These are phyloP conservation scores for Drosophila gunungcola DNA, from an alignment of 1,140 invertebrate species.

Conservation along the genomic window DNA sequence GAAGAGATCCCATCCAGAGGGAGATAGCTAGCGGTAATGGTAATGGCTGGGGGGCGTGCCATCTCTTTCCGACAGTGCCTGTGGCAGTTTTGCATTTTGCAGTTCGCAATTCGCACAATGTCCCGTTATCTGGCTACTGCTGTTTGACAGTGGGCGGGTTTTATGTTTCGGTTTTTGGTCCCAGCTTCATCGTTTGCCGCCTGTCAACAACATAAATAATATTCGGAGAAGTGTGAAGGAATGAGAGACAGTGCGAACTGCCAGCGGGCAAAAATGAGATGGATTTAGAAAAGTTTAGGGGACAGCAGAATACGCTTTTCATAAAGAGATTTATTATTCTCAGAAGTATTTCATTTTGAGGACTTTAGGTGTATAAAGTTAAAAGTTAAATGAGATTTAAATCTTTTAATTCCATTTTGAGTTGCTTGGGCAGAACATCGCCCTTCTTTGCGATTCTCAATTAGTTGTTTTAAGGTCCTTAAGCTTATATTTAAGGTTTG, in stretches of 20 bases:
- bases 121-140: constrained; percentile 62
- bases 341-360: background rate
- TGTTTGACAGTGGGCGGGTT: constrained; percentile 66
- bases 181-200: constrained; percentile 41
- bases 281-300: background rate
- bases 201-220: constrained; percentile 80
- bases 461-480: too few species aligned
- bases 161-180: constrained; percentile 73
- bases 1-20: constrained; percentile 3
- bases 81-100: constrained; percentile 56
- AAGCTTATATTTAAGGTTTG: too few species aligned
- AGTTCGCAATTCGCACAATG: constrained; percentile 63
- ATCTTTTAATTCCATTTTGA: too few species aligned
- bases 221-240: constrained; percentile 68
- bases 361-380: too few species aligned
- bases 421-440: background rate
- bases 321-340: background rate
- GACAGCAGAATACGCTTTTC: constrained; percentile 9
- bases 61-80: constrained; percentile 21
- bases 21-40: background rate
- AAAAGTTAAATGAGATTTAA: too few species aligned
- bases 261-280: constrained; percentile 28
- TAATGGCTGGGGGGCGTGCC: constrained; percentile 5
- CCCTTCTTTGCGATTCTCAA: constrained; percentile 1
- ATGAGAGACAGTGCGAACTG: constrained; percentile 35